These are phyloP conservation scores for Notospermus geniculatus DNA, from an alignment of 1,140 invertebrate species.

Conservation along the genomic window DNA sequence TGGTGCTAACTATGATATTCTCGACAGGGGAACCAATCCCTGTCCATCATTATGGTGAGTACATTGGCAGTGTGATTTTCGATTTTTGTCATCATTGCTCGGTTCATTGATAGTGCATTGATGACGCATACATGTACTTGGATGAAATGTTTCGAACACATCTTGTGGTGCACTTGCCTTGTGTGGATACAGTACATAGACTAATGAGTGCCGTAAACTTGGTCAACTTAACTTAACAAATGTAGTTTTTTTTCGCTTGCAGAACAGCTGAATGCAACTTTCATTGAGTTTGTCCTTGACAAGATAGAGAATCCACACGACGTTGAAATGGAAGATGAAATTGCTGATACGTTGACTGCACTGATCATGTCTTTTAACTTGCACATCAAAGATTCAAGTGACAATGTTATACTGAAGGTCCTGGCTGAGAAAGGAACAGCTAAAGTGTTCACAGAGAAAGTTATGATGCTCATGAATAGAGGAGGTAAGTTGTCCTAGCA, in stretches of 20 bases:
- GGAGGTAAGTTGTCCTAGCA: constrained; percentile 81
- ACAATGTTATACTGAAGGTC: constrained; percentile 75
- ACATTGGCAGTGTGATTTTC: not conserved
- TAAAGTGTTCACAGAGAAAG: constrained; percentile 86
- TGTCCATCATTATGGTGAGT: constrained; percentile 48
- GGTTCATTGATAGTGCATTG: too few relatives aligned
- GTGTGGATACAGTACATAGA: too few relatives aligned
- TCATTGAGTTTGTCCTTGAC: constrained; percentile 75
- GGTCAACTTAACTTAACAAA: too few relatives aligned
- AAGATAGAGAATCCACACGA: constrained; percentile 76
- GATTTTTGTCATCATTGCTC: too few relatives aligned
- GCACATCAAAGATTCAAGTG: constrained; percentile 66
- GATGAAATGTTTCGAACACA: too few relatives aligned
- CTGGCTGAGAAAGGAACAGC: constrained; percentile 69
- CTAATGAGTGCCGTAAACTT: too few relatives aligned
- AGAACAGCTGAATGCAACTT: constrained; percentile 78
- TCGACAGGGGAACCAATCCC: constrained; percentile 73
- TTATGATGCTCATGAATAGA: constrained; percentile 79
- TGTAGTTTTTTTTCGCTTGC: constrained; percentile 44
- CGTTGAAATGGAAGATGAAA: constrained; percentile 68
- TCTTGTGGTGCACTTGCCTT: too few relatives aligned
- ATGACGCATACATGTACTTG: too few relatives aligned
- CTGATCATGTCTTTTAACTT: constrained; percentile 84
- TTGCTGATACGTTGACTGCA: constrained; percentile 79
- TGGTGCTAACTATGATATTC: constrained; percentile 80